Base-by-base conservation (phyloP, 2,797 vertebrate species). In the Sandelia bainsii region DNA sequence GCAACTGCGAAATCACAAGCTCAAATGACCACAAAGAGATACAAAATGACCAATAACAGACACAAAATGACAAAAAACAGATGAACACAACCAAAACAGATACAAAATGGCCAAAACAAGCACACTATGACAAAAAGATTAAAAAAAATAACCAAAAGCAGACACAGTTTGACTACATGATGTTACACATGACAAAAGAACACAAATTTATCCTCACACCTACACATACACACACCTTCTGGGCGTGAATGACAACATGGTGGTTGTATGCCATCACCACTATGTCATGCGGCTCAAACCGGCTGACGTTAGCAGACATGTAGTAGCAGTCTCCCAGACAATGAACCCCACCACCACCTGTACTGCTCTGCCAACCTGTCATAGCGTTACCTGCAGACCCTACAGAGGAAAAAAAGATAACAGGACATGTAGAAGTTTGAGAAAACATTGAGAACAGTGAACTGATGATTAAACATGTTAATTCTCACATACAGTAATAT, bases 211-310 rank as follows among this genome's bases (percentile, higher is more conserved):
- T 8, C 4, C 29, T 6, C 40, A 42, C 40, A 13, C 48, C 48
- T 34, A n/a, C 84, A 13, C 48, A 56, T 34, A n/a, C 84, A 89
- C 89, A 82, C 51, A 95, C 95, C 95, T 96, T 96, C 85, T 97
- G 94, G 0, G 95, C 96, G 1, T 94, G 95, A 80, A 96, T 95
- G 77, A 96, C 67, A 0, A 95, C 81, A 2, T 85, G 80, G 73
- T 93, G 92, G 79, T 93, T 91, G 84, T 83, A 95, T 27, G 61
- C 95, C 92, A 70, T 94, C 79, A 97, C 94, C 57, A 96, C 95
- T 0, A 97, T 74, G 17, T 96, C 95, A 0, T 95, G 93, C 0
- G 95, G 95, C 59, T 96, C 94, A 11, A 97, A 97, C 83, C 94
- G 95, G 76, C 95, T 94, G 90, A 97, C 91, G 0, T 97, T 92